phyloP scores from a whole-genome alignment of 2,113 vertebrate genomes.

The Furnarius figulus region DNA sequence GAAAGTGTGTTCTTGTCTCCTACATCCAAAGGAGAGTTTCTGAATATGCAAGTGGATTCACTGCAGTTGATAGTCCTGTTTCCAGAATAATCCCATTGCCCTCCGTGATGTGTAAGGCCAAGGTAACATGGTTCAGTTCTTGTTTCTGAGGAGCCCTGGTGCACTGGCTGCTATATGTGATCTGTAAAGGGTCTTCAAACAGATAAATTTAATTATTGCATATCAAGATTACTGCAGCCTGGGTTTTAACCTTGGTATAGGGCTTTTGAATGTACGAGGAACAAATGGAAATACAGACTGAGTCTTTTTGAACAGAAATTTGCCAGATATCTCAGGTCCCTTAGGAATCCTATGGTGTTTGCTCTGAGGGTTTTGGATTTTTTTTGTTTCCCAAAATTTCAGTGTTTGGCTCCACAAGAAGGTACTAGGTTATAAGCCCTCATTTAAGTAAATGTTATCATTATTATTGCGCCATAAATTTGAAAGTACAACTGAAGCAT shows the following conservation, averaged over 20 bases:
- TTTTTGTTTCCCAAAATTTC: background rate
- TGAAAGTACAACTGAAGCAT: background rate
- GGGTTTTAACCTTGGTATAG: background rate
- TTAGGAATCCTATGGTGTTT: background rate
- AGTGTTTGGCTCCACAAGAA: background rate
- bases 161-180: background rate
- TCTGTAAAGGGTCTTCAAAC: background rate
- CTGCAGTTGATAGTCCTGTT: background rate
- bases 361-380: background rate
- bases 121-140: background rate
- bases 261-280: background rate
- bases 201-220: background rate
- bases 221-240: background rate
- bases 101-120: background rate
- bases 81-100: background rate
- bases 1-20: background rate
- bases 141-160: background rate
- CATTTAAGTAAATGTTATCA: background rate
- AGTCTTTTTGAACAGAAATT: background rate
- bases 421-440: background rate
- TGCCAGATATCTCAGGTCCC: background rate
- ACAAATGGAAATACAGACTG: background rate
- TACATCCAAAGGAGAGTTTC: background rate
- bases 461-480: background rate
- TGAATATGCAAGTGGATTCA: background rate